Evolutionary conservation across 2,797 vertebrate species (phyloP).

Genomic region (Acrocephalus scirpaceus): DNA sequence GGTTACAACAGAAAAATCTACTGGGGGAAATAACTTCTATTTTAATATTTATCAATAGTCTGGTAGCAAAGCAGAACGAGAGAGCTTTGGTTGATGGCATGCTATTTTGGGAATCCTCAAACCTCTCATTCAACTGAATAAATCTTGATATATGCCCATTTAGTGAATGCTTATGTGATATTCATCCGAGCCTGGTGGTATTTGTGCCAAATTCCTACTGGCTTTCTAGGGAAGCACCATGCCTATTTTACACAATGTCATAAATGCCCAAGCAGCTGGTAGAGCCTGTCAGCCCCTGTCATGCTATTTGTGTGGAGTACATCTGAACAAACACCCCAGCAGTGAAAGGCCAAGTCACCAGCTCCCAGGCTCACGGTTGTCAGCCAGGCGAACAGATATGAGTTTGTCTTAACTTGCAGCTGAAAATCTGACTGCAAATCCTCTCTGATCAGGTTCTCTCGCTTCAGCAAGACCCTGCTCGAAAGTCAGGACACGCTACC

Average conservation of each 20-base stretch:
- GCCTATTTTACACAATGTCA: neutral
- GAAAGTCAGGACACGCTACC: neutral
- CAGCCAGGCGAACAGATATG: neutral
- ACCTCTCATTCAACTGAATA: neutral
- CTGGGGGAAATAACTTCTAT: neutral
- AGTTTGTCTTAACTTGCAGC: neutral
- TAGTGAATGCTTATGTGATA: neutral
- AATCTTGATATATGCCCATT: neutral
- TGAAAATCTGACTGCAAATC: conserved; percentile 9
- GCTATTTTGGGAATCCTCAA: neutral
- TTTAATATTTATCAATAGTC: neutral
- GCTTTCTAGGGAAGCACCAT: neutral
- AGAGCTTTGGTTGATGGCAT: neutral
- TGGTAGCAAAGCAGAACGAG: neutral
- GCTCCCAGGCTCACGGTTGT: neutral
- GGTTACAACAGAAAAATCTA: neutral
- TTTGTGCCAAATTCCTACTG: neutral
- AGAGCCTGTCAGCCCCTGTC: neutral
- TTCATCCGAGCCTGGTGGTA: neutral
- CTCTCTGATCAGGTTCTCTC: neutral
- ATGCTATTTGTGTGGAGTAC: fast-evolving
- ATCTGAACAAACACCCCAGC: neutral
- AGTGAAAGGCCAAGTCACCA: neutral
- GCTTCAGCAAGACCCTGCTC: neutral
- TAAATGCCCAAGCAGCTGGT: neutral